A percentile compares a stretch with the other conserved stretches of the same genome.
Conservation (phyloP, 2,113 vertebrate genomes). For the Bothrops jararaca region DNA sequence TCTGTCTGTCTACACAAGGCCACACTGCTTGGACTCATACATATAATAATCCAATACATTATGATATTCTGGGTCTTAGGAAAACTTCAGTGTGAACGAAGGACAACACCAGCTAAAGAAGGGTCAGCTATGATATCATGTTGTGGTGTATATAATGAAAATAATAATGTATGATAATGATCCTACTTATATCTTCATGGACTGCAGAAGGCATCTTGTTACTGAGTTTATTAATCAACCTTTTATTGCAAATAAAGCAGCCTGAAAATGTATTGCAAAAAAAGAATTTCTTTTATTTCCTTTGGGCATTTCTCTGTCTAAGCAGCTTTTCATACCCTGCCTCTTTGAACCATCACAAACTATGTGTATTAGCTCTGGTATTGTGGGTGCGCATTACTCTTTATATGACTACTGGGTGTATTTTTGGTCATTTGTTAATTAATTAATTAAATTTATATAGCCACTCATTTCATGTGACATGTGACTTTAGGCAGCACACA, state of each 20-base stretch:
- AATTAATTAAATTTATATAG: background rate
- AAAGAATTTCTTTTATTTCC: background rate
- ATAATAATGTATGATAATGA: constrained; percentile 11
- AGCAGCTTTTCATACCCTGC: background rate
- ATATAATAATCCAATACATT: background rate
- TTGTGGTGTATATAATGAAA: background rate
- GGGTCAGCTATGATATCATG: background rate
- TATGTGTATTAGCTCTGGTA: background rate
- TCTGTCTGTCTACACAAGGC: background rate
- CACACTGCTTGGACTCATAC: background rate
- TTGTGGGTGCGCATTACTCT: background rate
- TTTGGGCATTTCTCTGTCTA: background rate
- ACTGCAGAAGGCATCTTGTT: constrained; percentile 10
- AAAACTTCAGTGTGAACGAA: background rate
- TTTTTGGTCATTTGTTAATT: background rate
- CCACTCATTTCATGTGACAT: background rate
- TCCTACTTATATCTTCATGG: background rate
- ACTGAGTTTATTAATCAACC: constrained; percentile 10
- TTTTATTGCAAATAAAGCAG: background rate
- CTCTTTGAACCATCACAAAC: background rate
- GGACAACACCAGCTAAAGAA: background rate
- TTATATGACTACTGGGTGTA: background rate
- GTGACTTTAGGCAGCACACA: background rate
- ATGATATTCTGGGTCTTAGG: background rate
- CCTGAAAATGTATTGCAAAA: background rate